Base-by-base conservation (phyloP, 2,113 vertebrate genomes). In the Haemorhous mexicanus region DNA sequence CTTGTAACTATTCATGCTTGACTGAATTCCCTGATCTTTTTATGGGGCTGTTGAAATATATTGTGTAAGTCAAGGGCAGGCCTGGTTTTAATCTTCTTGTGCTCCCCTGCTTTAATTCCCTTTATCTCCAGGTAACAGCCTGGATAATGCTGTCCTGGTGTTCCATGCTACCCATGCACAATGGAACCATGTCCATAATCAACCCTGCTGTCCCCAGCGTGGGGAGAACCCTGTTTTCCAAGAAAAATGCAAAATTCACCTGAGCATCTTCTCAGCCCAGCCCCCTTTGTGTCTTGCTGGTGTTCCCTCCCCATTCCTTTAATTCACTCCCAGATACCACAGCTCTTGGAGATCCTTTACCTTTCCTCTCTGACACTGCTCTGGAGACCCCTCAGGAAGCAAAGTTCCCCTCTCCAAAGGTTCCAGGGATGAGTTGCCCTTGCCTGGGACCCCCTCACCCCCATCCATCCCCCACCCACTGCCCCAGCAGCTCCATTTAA, bases 21-120 rank as follows among this genome's bases (percentile, higher is more conserved):
- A 96, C 88, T 89, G 94, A 96, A 95, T 89, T 76, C 91, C 86
- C 80, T 93, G 94, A 79, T 94, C 94, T 95, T 94, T 97, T 97
- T 95, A 96, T 95, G 93, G 85, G 78, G 87, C 92, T 89, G 73
- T 70, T 92, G 89, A 96, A 97, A 96, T 92, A 93, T 69, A 89
- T 84, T 91, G 92, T 6, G 6, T 58, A 74, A 92, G 93, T 94
- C 95, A 97, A 97, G 96, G 94, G 87, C 96, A 97, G 83, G 70
- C 41, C 85, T 88, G 80, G 63, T 85, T 86, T 90, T 74, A 94
- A 96, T 80, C 89, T 86, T 66, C 87, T 90, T 83, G 56, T 62
- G 28, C 75, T 92, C 61, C 62, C 61, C 44, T 66, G 50, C 74
- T 94, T 94, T 96, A 90, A 95, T 96, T 96, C 87, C 85, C 74